These are phyloP conservation scores for Lytechinus pictus DNA, from an alignment of 35 echinoderm and acorn worm species.

Conservation along the genomic window DNA sequence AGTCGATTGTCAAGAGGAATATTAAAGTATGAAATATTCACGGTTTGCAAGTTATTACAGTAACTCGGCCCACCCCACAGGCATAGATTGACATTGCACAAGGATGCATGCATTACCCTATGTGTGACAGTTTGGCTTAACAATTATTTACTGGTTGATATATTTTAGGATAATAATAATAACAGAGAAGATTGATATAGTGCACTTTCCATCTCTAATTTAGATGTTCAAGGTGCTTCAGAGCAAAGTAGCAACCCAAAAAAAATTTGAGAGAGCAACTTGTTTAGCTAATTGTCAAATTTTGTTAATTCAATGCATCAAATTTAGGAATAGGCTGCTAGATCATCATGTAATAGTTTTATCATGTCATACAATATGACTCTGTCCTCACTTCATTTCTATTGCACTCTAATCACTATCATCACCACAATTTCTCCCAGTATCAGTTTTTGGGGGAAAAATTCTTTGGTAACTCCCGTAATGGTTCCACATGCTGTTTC, in stretches of 20 bases:
- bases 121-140: not conserved
- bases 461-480: too few relatives aligned
- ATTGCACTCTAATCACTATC: not conserved
- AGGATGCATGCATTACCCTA: not conserved
- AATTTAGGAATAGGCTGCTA: too few relatives aligned
- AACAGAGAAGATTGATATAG: too few relatives aligned
- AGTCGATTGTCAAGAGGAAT: not conserved
- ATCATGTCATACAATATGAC: too few relatives aligned
- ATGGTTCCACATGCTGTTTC: not conserved
- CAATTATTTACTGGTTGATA: not conserved
- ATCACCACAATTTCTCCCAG: not conserved
- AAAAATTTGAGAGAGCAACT: too few relatives aligned
- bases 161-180: not conserved
- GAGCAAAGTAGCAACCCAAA: too few relatives aligned
- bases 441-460: not conserved
- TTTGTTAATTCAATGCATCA: too few relatives aligned
- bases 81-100: not conserved
- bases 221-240: too few relatives aligned
- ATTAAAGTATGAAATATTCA: constrained; percentile 11
- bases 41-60: not conserved
- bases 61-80: not conserved
- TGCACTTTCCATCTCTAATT: too few relatives aligned
- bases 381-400: not conserved
- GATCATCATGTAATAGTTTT: too few relatives aligned
- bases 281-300: too few relatives aligned